Conservation (phyloP, 2,888 invertebrate species). For the Octonoba sinensis region DNA sequence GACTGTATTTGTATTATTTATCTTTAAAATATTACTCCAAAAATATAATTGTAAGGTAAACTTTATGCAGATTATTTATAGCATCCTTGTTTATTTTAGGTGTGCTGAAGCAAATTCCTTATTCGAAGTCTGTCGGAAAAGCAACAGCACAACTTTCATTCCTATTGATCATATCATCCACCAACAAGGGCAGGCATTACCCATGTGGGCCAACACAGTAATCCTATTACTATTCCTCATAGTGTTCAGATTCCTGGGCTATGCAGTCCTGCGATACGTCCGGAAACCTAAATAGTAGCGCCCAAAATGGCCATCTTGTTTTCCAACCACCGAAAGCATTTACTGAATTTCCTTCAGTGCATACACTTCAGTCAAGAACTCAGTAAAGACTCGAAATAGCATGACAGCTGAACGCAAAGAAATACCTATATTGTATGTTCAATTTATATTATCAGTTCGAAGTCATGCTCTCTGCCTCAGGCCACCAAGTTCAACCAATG, state of each 20-base stretch:
- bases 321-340: conserved; percentile 11
- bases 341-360: neutral
- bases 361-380: conserved; percentile 33
- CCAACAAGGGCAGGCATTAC: conserved; percentile 76
- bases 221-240: conserved; percentile 80
- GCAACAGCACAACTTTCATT: conserved; percentile 74
- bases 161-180: conserved; percentile 79
- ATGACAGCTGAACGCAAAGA: conserved; percentile 16
- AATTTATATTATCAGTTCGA: conserved; percentile 17
- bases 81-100: conserved; percentile 71
- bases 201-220: conserved; percentile 82
- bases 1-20: no score
- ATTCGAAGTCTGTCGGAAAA: conserved; percentile 76
- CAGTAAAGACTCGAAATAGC: conserved; percentile 9
- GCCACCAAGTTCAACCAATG: neutral
- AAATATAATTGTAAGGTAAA: neutral
- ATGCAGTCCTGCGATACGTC: conserved; percentile 78
- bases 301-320: neutral
- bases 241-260: conserved; percentile 80
- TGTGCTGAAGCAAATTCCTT: conserved; percentile 78
- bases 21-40: no score
- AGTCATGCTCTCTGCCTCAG: conserved; percentile 11
- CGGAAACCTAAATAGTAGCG: conserved; percentile 66
- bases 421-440: conserved; percentile 7
- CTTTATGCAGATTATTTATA: neutral